Percentiles rank a stretch among this genome's conserved stretches.
Conservation (phyloP, 2,797 vertebrate species). For the Rhodeus uyekii region DNA sequence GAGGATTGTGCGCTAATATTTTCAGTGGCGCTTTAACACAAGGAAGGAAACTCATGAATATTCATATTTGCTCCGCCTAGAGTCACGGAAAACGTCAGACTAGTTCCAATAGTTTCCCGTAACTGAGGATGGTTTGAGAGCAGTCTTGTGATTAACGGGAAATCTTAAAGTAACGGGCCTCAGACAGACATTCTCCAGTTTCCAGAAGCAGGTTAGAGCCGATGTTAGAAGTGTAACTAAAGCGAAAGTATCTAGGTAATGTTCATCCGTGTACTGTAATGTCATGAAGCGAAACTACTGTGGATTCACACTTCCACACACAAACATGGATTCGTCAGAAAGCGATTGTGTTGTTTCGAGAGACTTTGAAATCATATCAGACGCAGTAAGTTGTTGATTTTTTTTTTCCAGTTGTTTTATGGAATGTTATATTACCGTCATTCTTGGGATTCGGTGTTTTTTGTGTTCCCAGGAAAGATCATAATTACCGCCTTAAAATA, state of each 20-base stretch:
- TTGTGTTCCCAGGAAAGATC: background rate
- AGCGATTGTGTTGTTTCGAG: background rate
- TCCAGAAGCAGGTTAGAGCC: too few species aligned
- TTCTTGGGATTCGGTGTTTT: background rate
- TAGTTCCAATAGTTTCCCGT: too few species aligned
- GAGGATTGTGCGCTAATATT: background rate
- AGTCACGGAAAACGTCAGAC: background rate
- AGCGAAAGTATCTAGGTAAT: too few species aligned
- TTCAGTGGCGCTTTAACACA: background rate
- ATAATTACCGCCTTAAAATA: background rate
- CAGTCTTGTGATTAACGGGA: too few species aligned
- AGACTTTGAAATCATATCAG: background rate
- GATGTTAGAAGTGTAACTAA: too few species aligned
- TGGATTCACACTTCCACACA: too few species aligned
- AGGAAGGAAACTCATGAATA: background rate
- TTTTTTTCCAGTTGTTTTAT: background rate
- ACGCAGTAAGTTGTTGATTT: conserved; percentile 2
- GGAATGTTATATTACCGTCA: background rate
- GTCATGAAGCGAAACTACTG: too few species aligned
- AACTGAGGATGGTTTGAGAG: too few species aligned
- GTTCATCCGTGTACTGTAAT: too few species aligned
- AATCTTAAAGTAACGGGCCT: too few species aligned
- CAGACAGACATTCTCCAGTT: too few species aligned
- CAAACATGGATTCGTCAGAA: background rate
- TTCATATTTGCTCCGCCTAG: background rate